phyloP scores from a whole-genome alignment of 2,888 invertebrate species.

The Ferrisia virgata region DNA sequence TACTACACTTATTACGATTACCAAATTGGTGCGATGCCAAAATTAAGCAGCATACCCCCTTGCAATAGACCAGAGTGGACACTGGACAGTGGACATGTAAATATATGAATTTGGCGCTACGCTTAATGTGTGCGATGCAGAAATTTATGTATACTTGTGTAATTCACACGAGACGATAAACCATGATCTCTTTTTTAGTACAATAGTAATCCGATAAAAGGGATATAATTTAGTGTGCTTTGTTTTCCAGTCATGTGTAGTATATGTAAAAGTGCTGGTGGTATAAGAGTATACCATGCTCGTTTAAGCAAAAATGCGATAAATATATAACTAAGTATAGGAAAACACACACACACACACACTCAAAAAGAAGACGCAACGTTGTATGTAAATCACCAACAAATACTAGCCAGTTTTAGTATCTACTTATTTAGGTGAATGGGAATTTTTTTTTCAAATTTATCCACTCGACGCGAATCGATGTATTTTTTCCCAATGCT shows the following conservation, averaged over 20 bases:
- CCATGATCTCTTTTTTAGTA: conserved; percentile 22
- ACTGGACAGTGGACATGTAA: not conserved
- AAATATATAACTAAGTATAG: not conserved
- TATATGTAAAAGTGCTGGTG: too few species aligned
- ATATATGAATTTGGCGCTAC: conserved; percentile 15
- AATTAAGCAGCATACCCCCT: not conserved
- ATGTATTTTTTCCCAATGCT: too few species aligned
- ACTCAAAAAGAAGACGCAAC: too few species aligned
- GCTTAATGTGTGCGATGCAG: not conserved
- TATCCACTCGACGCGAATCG: too few species aligned
- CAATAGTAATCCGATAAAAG: conserved; percentile 22
- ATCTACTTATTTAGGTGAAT: not conserved
- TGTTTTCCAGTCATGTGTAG: not conserved
- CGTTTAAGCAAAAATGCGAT: not conserved
- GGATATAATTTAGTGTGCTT: conserved; percentile 13
- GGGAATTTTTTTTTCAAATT: not conserved
- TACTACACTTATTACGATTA: not conserved
- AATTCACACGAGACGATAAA: conserved; percentile 23
- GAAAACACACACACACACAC: too few species aligned
- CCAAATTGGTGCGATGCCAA: conserved; percentile 6
- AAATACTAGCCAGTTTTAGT: not conserved
- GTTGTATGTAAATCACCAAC: not conserved
- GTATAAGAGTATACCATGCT: not conserved
- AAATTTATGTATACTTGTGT: conserved; percentile 23
- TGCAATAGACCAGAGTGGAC: not conserved